Base-by-base conservation (phyloP, 2,113 vertebrate species). In the Stigmatopora argus region DNA sequence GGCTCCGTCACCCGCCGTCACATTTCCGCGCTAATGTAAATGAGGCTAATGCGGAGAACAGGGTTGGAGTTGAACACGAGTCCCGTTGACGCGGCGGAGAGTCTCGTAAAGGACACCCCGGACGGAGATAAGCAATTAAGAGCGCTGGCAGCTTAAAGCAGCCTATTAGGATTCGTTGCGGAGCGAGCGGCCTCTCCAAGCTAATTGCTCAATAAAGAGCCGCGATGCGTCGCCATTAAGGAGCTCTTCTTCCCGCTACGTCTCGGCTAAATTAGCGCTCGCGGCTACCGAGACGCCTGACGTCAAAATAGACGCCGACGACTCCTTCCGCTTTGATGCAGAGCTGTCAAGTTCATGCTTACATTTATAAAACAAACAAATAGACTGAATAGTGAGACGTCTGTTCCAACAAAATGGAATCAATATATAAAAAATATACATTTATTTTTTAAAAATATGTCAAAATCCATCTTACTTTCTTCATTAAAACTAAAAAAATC, bases 141-240 rank as follows among this genome's bases (percentile, higher is more conserved):
- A 44, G 34, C 35, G 1, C 35, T 41, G 12, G 41, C 41, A 19
- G 41, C 59, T 61, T 45, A 23, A 61, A 61, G 41, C 38, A 23
- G 19, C 41, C 92, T 92, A 95, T 96, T 95, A 93, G 93, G 92
- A 94, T 97, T 94, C 92, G 90, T 93, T 90, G 90, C 90, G 91
- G 91, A 92, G 92, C 92, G 92, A 90, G 91, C 91, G 88, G 92
- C 90, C 91, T 93, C 92, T 95, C 93, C 91, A 92, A 93, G 90
- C 92, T 96, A 96, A 95, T 95, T 93, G 92, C 92, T 91, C 93
- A 94, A 94, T 94, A 94, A 95, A 94, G 94, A 92, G 91, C 92
- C 89, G 90, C 91, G 92, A 93, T 93, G 93, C 93, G 93, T 90
- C 88, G 88, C 92, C 21, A 93, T 90, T 93, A 94, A 95, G 93